A percentile compares a stretch with the other conserved stretches of the same genome.
Evolutionary conservation across 2,888 invertebrate genomes (phyloP).

Genomic region (Papilio demoleus): DNA sequence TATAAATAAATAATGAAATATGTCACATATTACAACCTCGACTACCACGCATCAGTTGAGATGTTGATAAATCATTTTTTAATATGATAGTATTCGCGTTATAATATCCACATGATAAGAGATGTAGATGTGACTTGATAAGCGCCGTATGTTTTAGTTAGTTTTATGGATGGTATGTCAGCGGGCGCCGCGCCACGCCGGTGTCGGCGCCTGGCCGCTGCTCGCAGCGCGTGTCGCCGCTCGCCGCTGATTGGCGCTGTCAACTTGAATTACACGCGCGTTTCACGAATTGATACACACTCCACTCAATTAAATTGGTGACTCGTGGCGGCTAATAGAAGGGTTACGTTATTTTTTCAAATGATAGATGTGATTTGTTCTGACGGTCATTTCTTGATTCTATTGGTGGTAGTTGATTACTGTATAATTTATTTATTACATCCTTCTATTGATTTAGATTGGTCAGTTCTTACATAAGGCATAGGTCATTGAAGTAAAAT

Average conservation of each 20-base stretch:
- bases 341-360: slow-evolving; percentile 36
- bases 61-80: slow-evolving; percentile 5
- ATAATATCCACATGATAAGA: slow-evolving; percentile 10
- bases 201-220: slow-evolving; percentile 40
- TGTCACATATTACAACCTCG: not conserved
- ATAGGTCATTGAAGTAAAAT: no score
- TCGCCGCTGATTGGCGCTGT: slow-evolving; percentile 40
- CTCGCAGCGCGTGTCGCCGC: slow-evolving; percentile 44
- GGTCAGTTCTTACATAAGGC: not conserved
- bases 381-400: slow-evolving; percentile 7
- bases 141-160: slow-evolving; percentile 31
- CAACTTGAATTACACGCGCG: slow-evolving; percentile 44
- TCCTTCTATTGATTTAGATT: not conserved
- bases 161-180: slow-evolving; percentile 36
- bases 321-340: slow-evolving; percentile 31
- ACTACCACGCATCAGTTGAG: not conserved
- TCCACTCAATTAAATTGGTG: slow-evolving; percentile 41
- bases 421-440: slow-evolving; percentile 8
- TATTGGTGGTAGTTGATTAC: not conserved
- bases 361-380: slow-evolving; percentile 27
- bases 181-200: slow-evolving; percentile 26
- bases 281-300: slow-evolving; percentile 42
- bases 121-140: slow-evolving; percentile 23
- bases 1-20: no score
- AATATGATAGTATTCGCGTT: not conserved